Base-by-base conservation (phyloP, 1,140 invertebrate species). In the Bradysia coprophila region DNA sequence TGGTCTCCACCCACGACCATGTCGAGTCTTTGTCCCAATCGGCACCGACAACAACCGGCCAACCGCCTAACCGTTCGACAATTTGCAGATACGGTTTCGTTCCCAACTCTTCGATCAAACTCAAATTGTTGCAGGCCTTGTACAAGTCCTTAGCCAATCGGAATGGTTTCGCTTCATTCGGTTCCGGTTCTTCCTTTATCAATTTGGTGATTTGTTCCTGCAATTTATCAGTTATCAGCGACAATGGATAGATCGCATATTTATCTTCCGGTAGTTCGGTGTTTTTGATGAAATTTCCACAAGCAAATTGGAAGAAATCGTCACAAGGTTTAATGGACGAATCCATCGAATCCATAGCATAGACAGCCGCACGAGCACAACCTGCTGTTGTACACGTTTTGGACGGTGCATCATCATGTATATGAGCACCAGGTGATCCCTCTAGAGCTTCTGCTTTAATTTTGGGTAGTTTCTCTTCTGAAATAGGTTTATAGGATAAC, bases 221-320 rank as follows among this genome's bases (percentile, higher is more conserved):
- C 2, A 90, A 63, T 48, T 77, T 69, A 50, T 90, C 85, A 23
- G 75, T 78, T 45, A 90, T 80, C 23, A 79, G 68, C 21, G 76
- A 80, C 59, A 89, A 88, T 0, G 80, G 76, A 42, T 81, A 85
- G 4, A 89, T 72, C 1, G 76, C 75, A 0, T 78, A 75, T 57
- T 81, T 82, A 51, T 88, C 81, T 44, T 86, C 81, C 0, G 81
- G 81, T 32, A 88, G 84, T 15, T 70, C 68, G 1, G 74, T 75
- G 31, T 71, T 73, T 43, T 75, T 72, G 4, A 82, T 56, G 59
- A 82, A 88, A 2, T 68, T 70, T 5, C 85, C 82, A 51, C 84
- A 89, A 1, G 83, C 72, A 48, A 85, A 90, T 15, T 53, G 48
- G 55, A 91, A 94, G 61, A 94, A 95, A 56, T 94, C 84, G 44